These are phyloP conservation scores for Rhyacichthys aspro DNA, from an alignment of 2,797 vertebrate species.

Conservation along the genomic window DNA sequence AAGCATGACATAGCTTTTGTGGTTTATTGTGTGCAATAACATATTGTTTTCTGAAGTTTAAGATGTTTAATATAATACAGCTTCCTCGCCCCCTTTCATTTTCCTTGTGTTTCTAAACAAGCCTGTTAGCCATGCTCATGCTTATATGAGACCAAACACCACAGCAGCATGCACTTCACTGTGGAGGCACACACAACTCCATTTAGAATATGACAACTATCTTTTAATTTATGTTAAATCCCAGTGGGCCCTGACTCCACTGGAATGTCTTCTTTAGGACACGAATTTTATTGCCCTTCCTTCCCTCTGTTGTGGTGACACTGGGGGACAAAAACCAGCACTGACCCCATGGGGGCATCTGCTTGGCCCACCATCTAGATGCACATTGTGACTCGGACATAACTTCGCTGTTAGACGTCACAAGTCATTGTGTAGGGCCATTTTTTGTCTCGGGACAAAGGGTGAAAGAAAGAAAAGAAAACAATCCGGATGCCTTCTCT, in stretches of 20 bases:
- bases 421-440: conserved; percentile 62
- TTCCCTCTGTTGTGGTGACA: conserved; percentile 57
- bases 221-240: conserved; percentile 73
- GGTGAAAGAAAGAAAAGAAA: conserved; percentile 66
- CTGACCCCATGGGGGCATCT: conserved; percentile 64
- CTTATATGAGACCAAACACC: conserved; percentile 36
- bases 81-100: conserved; percentile 14
- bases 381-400: conserved; percentile 71
- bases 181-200: conserved; percentile 4
- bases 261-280: conserved; percentile 59
- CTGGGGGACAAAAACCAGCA: conserved; percentile 48
- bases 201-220: conserved; percentile 65
- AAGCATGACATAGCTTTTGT: no score
- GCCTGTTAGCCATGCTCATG: conserved; percentile 27
- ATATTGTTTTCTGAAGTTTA: no score
- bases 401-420: conserved; percentile 69
- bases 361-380: conserved; percentile 55
- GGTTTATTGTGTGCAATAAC: no score
- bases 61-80: no score
- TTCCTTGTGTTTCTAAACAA: conserved; percentile 21
- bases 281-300: conserved; percentile 70
- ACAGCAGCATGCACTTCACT: conserved; percentile 32
- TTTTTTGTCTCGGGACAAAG: conserved; percentile 73
- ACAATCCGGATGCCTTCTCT: conserved; percentile 64
- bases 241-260: conserved; percentile 34